Evolutionary conservation across 2,888 invertebrate species (phyloP), one percentile per base, ranked within the genome.

Genomic region (Lithophane leautieri): DNA sequence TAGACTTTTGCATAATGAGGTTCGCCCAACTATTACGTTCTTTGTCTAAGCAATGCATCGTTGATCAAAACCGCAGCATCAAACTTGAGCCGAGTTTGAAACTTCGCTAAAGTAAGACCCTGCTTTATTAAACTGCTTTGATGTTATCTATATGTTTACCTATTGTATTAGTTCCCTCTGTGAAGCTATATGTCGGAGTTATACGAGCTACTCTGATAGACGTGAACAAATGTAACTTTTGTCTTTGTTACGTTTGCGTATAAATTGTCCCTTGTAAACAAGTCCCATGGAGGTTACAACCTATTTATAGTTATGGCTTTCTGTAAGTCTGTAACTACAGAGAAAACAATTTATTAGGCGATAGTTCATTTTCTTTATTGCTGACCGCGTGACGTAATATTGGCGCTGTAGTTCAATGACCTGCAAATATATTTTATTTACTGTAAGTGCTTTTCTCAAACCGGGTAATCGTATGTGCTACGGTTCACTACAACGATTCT

Each of bases 51-150:
- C 50, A 75, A 82, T 90, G 89, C 88, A 86, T 79, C 79, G 60
- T 63, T 82, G 82, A 88, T 88, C 80, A 70, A 74, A 84, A 85
- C 81, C 76, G 78, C 74, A 40, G 76, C 73, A 62, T 80, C 74
- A 73, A 82, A 80, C 82, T 89, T 73, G 44, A 75, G 60, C 72
- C 81, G 83, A 89, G 89, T 90, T 86, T 47, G 63, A 83, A 91
- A 91, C 90, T 91, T 87, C 8, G 54, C 71, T 76, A 65, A 77
- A 83, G 78, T 81, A 78, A 82, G 72, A 73, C 76, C 71, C 67
- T 69, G 82, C 86, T 89, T 88, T 89, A 90, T 87, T 90, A 89
- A 89, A 89, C 86, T 75, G 73, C 79, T 86, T 80, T 83, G 85
- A 88, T 88, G 76, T 76, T 89, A 89, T 89, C 88, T 85, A 73